Base-by-base conservation (phyloP, 1,140 invertebrate species). In the Meloidogyne chitwoodi region DNA sequence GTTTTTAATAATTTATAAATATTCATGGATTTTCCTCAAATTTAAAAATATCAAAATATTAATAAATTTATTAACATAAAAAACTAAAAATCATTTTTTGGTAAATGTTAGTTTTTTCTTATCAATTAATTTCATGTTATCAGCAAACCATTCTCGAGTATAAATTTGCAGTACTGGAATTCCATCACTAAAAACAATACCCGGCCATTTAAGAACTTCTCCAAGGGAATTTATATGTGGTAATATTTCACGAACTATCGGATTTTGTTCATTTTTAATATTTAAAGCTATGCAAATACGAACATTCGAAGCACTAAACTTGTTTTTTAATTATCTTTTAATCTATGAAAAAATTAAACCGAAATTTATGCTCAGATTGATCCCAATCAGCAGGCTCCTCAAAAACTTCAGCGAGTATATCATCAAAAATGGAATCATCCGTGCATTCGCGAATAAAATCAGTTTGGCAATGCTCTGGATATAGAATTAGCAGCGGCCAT, bases 401-500 rank as follows among this genome's bases (percentile, higher is more conserved):
- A 1, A 84, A 77, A 10, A 85, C 84, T 26, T 80, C 72, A 12
- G 56, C 11, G 0, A 87, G 19, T 16, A 85, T 41, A 11, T 78
- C 68, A 61, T 31, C 74, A 12, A 87, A 31, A 1, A 73, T 22
- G 11, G 74, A 31, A 19, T n/a, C 41, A 65, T 87, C 84, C 22
- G 48, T 34, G 56, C 79, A 81, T 38, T 86, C 83, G 62, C 87
- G 83, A 31, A 90, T 86, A 74, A 89, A 88, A 79, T 90, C 89
- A 1, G 89, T 88, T 80, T 89, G 86, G 14, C 83, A 84, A 71
- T 85, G 80, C 88, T 94, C 93, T 5, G 93, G 93, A 88, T 94
- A 95, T 22, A 93, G 88, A 81, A 95, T 91, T 56, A 93, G 88
- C 68, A 93, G 90, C 62, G 94, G 93, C 93, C 92, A 94, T 80